Base-by-base conservation (phyloP, 92 coral and sea anemone species). In the Ricordea florida region DNA sequence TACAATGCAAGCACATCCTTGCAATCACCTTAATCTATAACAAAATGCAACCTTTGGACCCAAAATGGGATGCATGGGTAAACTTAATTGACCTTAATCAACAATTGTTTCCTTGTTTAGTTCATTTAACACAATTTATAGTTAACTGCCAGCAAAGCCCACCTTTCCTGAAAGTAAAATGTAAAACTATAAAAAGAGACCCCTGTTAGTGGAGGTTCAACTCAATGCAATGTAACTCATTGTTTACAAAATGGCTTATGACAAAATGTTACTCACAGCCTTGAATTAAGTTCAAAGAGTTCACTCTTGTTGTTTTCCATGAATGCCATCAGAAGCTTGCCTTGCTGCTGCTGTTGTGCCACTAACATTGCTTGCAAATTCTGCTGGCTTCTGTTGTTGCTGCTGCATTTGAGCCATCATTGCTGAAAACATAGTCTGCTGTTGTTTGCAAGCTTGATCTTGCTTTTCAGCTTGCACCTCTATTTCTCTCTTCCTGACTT, bases 381-480 rank as follows among this genome's bases (percentile, higher is more conserved):
- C 7, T 53, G 60, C 60, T 53, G 63, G 35, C 13, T 7, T 10
- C 63, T 31, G 62, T 55, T 55, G 62, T 55, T 55, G 63, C 63
- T 16, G 26, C 63, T 57, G 63, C 35, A 32, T 57, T 17, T 32
- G 26, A 16, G 63, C 63, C 63, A 57, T 57, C 60, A 53, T 2
- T 53, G 60, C 60, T 13, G 60, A 13, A 53, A 53, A 53, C 60
- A 53, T 53, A 53, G 24, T 28, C 63, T 57, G 63, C 63, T 57
- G 63, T 57, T 57, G 26, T 15, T 14, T 57, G 14, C 21, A 15
- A 57, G 43, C 42, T 57, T 57, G 63, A 31, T 57, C 26, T 57
- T 57, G 63, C 63, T 57, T 57, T 17, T 53, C 35, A n/a, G 50
- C 1, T 2, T 44, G 50, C 50, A 44, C 50, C 50, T 44, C 23